Evolutionary conservation across 2,888 invertebrate genomes (phyloP).

Genomic region (Papilio protenor): DNA sequence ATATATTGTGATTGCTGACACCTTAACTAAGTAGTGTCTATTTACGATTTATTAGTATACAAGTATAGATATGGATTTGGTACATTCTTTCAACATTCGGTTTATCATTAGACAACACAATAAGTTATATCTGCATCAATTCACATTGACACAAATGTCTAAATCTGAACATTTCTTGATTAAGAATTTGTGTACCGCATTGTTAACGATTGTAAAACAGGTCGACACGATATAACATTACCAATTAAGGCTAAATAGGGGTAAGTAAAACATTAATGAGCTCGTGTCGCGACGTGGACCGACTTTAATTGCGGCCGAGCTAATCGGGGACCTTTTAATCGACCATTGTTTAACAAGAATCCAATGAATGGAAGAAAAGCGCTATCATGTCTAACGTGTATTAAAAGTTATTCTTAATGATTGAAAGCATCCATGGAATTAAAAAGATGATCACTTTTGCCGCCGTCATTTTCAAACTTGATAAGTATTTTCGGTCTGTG

Average conservation of each 20-base stretch:
- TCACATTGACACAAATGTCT: conserved; percentile 9
- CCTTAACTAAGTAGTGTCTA: too few relatives aligned
- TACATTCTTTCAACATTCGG: neutral
- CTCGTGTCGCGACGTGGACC: conserved; percentile 37
- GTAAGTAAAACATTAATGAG: conserved; percentile 44
- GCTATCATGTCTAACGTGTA: conserved; percentile 28
- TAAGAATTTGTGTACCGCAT: conserved; percentile 23
- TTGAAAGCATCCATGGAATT: neutral
- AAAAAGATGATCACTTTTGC: neutral
- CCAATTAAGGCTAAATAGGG: conserved; percentile 41
- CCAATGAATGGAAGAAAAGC: conserved; percentile 27
- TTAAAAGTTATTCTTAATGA: conserved; percentile 20
- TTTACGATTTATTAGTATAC: too few relatives aligned
- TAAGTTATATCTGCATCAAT: neutral
- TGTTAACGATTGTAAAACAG: conserved; percentile 31
- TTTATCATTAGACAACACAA: neutral
- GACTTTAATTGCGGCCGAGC: conserved; percentile 42
- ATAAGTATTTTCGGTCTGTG: neutral
- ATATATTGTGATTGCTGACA: too few relatives aligned
- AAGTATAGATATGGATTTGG: neutral
- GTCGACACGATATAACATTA: conserved; percentile 27
- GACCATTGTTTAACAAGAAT: conserved; percentile 40
- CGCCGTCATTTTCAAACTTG: neutral
- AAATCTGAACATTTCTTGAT: conserved; percentile 16
- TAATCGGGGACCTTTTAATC: conserved; percentile 41